Percentiles rank a stretch among this genome's conserved stretches.
phyloP scores from a whole-genome alignment of 2,113 vertebrate species.

The Siniperca chuatsi region DNA sequence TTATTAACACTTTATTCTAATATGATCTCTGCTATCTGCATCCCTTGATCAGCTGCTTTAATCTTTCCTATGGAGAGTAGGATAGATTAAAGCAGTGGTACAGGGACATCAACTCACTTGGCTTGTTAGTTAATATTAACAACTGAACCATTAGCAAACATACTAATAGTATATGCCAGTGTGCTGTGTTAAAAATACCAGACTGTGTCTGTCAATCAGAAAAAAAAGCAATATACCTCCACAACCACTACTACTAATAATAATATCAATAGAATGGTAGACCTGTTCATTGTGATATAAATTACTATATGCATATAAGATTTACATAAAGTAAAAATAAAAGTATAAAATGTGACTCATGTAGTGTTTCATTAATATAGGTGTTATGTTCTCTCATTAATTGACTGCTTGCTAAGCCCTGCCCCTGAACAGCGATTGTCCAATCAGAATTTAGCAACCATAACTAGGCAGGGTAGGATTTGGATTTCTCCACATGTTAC shows the following conservation, averaged over 20 bases:
- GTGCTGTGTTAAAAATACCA: background rate
- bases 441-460: background rate
- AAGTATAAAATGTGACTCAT: background rate
- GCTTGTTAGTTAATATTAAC: slow-evolving; percentile 36
- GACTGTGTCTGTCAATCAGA: background rate
- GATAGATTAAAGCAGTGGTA: background rate
- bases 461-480: background rate
- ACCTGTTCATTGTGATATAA: background rate
- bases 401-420: background rate
- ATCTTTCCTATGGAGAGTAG: slow-evolving; percentile 39
- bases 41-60: slow-evolving; percentile 52
- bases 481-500: background rate
- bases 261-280: background rate
- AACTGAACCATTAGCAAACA: slow-evolving; percentile 5
- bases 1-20: slow-evolving; percentile 54
- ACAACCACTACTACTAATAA: background rate
- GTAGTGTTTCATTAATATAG: background rate
- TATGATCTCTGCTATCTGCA: slow-evolving; percentile 43
- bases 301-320: background rate
- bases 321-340: background rate
- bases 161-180: background rate
- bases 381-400: background rate
- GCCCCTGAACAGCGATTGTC: background rate
- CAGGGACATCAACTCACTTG: slow-evolving; percentile 21
- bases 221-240: background rate